These are phyloP conservation scores for Bubo bubo DNA, from an alignment of 2,113 vertebrate species.

Conservation along the genomic window DNA sequence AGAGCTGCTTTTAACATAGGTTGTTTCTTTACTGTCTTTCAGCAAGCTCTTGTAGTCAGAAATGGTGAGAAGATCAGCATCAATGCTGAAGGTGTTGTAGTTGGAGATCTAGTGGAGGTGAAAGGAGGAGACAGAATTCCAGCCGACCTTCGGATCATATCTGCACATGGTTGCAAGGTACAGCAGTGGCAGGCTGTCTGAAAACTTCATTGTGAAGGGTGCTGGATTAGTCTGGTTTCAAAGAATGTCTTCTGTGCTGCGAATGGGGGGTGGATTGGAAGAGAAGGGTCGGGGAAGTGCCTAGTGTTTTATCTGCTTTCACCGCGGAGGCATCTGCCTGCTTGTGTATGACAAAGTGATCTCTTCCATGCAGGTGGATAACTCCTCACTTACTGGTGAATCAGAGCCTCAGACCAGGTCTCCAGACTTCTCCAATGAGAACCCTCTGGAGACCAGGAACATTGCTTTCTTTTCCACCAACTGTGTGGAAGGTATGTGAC, in stretches of 20 bases:
- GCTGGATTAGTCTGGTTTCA: neutral
- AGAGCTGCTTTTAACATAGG: neutral
- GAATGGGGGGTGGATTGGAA: neutral
- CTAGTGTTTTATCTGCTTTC: neutral
- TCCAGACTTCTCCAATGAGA: slow-evolving; percentile 83
- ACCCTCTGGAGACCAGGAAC: slow-evolving; percentile 82
- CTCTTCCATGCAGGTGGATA: slow-evolving; percentile 84
- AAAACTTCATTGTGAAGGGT: neutral
- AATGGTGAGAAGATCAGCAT: slow-evolving; percentile 92
- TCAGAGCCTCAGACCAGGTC: slow-evolving; percentile 84
- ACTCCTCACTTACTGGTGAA: slow-evolving; percentile 91
- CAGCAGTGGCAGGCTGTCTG: neutral
- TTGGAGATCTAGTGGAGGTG: slow-evolving; percentile 94
- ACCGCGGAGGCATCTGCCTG: slow-evolving; percentile 6
- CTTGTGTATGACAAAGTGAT: neutral
- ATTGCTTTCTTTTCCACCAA: slow-evolving; percentile 88
- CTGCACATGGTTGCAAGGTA: slow-evolving; percentile 95
- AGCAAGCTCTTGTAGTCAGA: slow-evolving; percentile 97
- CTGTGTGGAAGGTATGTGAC: slow-evolving; percentile 80
- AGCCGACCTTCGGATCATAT: slow-evolving; percentile 93
- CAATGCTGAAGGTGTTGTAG: slow-evolving; percentile 91
- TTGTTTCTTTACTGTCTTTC: neutral
- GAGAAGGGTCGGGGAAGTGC: neutral
- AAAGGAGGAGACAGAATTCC: slow-evolving; percentile 97
- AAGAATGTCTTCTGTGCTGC: neutral